Evolutionary conservation across 2,888 invertebrate species (phyloP), one percentile per base, ranked within the genome.

Genomic region (Noctua fimbriata): DNA sequence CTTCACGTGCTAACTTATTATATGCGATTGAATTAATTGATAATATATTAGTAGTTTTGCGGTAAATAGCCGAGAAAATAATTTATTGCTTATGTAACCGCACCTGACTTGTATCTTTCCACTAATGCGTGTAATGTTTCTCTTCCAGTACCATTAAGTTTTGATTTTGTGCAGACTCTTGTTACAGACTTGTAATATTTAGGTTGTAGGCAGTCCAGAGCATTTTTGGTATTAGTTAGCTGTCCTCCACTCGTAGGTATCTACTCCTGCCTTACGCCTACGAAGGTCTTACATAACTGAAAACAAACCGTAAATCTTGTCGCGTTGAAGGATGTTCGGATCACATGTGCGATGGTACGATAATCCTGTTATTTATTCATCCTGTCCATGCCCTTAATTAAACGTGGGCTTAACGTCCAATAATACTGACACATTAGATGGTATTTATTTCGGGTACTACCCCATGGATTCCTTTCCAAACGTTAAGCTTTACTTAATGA

Each of bases 321-420:
- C 76, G 69, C 73, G 85, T 84, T 86, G 87, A 90, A 90, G 90
- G 91, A 92, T 88, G 90, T 86, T 83, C 86, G 89, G 90, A 92
- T 93, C 92, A 92, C 91, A 90, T 88, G 88, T 88, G 92, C 93
- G 95, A 96, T 96, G 92, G 91, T 91, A 88, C 90, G 95, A 95
- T 96, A 95, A 96, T 95, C 94, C 94, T 89, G 92, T 94, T 94
- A 95, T 96, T 96, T 96, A 95, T 95, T 93, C 93, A 91, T 93
- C 93, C 92, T 91, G 88, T 88, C 90, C 89, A 85, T 91, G 89
- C 87, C 90, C 90, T 92, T 94, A 94, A 95, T 95, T 95, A 95
- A 95, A 94, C 88, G 87, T 84, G 90, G 91, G 91, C 91, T 92
- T 92, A 90, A 87, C 88, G 87, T 91, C 86, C 88, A 89, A 90